A percentile compares a stretch with the other conserved stretches of the same genome.
These are phyloP conservation scores for Hippopotamyrus pictus DNA, from an alignment of 2,797 vertebrate genomes.

Conservation along the genomic window DNA sequence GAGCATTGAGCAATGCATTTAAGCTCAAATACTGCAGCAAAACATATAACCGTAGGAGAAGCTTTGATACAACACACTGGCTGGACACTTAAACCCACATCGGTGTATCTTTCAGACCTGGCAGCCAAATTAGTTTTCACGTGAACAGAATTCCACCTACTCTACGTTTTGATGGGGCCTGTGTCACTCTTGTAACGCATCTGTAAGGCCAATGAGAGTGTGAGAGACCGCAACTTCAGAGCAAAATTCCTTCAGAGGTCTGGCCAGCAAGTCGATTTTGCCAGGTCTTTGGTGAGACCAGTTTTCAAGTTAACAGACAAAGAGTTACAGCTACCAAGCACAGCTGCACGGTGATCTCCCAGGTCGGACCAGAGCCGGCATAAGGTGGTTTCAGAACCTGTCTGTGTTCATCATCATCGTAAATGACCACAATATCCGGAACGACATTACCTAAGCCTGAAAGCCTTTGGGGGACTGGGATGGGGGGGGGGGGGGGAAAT, in stretches of 20 bases:
- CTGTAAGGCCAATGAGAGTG: neutral
- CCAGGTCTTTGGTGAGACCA: neutral
- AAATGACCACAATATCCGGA: neutral
- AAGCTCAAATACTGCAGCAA: neutral
- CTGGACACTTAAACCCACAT: neutral
- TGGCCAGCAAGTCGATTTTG: neutral
- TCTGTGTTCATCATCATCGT: neutral
- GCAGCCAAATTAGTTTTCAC: neutral
- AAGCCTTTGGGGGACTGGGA: neutral
- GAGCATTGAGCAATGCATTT: neutral
- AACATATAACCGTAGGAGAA: neutral
- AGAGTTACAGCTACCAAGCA: neutral
- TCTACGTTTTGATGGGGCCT: neutral
- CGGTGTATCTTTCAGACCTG: neutral
- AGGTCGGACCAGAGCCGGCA: neutral
- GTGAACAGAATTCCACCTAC: neutral
- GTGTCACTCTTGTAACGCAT: neutral
- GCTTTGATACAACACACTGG: neutral
- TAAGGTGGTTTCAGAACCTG: neutral
- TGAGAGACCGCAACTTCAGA: neutral
- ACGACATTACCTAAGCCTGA: neutral
- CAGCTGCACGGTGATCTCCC: neutral
- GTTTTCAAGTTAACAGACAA: neutral
- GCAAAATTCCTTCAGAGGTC: neutral
- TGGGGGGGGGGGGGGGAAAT: neutral